Evolutionary conservation across 2,113 vertebrate species (phyloP), one percentile per base, ranked within the genome.

Genomic region (Ophthalmolycus amberensis): DNA sequence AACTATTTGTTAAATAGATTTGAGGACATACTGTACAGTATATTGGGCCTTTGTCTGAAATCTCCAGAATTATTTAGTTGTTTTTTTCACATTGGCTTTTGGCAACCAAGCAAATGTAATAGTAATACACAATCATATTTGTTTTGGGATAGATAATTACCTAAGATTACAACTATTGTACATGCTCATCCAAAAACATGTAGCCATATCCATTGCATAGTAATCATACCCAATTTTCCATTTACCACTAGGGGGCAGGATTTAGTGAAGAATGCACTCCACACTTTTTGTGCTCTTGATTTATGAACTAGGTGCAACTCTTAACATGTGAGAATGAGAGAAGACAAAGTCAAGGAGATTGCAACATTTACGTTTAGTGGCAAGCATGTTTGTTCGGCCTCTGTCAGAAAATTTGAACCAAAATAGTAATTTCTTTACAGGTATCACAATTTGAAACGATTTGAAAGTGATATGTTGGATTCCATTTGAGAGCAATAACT

Each of bases 231-330:
- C 9, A 18, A 15, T 34, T 56, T 50, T 44, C 7, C 14, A 15
- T 59, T 0, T 3, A 67, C 88, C 93, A 83, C 87, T n/a, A 91
- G 93, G 44, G 89, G 92, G 86, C 86, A 38, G 3, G 5, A 71
- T 89, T 69, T 80, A 56, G 27, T 69, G 52, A 46, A 44, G 44
- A 84, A 92, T 79, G 44, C 32, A 54, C 50, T n/a, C n/a, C 1
- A 38, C 16, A 18, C 37, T 3, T 58, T 12, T 15, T 0, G 20
- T 34, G 12, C 15, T 42, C 73, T 58, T 59, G 18, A 64, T 22
- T 5, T 58, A 8, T 34, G 11, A 67, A 77, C 29, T 46, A 58
- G 6, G 40, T 60, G 20, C 9, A 75, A 16, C 25, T 75, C 29
- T 46, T 6, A 54, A 38, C 56, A 9, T 16, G 54, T 16, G 14